Evolutionary conservation across 2,888 invertebrate genomes (phyloP).

Genomic region (Eristalinus sepulchralis): DNA sequence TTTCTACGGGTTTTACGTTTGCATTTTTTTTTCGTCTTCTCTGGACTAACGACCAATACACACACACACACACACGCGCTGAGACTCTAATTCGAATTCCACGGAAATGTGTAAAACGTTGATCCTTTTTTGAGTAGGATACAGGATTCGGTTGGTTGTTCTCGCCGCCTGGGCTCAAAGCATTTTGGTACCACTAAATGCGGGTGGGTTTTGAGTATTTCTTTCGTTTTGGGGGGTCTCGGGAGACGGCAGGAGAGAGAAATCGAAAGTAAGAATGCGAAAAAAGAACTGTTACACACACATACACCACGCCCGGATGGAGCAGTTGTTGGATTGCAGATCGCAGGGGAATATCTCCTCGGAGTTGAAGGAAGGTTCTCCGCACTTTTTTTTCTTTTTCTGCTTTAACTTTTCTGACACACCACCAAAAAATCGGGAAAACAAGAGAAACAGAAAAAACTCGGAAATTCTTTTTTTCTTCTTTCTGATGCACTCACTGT

Average conservation of each 20-base stretch:
- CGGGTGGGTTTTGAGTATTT: slow-evolving; percentile 10
- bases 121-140: slow-evolving; percentile 34
- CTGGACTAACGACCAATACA: neutral
- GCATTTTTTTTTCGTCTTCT: slow-evolving; percentile 48
- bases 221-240: neutral
- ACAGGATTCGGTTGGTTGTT: slow-evolving; percentile 42
- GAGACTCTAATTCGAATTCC: slow-evolving; percentile 32
- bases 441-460: neutral
- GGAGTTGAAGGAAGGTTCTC: slow-evolving; percentile 18
- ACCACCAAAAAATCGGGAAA: slow-evolving; percentile 2
- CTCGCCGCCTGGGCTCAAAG: slow-evolving; percentile 43
- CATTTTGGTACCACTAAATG: slow-evolving; percentile 56
- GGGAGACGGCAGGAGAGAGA: slow-evolving; percentile 13
- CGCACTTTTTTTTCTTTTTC: slow-evolving; percentile 6
- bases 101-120: slow-evolving; percentile 20
- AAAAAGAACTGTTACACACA: slow-evolving; percentile 54
- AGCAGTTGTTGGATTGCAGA: slow-evolving; percentile 29
- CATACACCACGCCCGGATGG: slow-evolving; percentile 60
- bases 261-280: slow-evolving; percentile 46
- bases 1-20: slow-evolving; percentile 57
- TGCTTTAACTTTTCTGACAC: slow-evolving; percentile 17
- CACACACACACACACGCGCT: slow-evolving; percentile 12
- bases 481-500: slow-evolving; percentile 36
- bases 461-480: slow-evolving; percentile 52
- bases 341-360: slow-evolving; percentile 41